Conservation (phyloP, 2,888 invertebrate species). For the Melinaea marsaeus region DNA sequence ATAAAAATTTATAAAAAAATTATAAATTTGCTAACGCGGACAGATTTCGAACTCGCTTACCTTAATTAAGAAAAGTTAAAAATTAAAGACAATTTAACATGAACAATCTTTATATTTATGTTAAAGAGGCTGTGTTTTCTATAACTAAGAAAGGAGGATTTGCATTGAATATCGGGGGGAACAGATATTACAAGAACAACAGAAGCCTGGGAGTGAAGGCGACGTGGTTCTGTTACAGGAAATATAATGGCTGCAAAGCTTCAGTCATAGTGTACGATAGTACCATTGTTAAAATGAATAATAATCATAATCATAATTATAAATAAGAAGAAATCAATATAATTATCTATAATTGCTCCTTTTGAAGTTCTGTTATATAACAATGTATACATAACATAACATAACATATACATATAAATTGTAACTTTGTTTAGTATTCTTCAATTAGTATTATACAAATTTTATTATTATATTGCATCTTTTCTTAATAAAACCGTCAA, state of each 20-base stretch:
- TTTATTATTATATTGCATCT: too few species aligned
- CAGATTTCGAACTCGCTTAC: too few species aligned
- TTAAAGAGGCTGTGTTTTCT: slow-evolving; percentile 25
- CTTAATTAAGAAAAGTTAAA: neutral
- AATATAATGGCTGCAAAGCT: slow-evolving; percentile 29
- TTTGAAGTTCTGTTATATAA: too few species aligned
- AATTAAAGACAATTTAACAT: neutral
- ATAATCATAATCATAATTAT: slow-evolving; percentile 28
- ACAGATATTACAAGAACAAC: slow-evolving; percentile 49
- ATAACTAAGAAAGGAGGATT: slow-evolving; percentile 36
- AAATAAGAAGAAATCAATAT: too few species aligned
- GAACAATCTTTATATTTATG: neutral
- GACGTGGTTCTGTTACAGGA: slow-evolving; percentile 30
- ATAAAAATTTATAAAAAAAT: too few species aligned
- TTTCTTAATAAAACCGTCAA: too few species aligned
- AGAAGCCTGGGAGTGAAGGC: slow-evolving; percentile 40
- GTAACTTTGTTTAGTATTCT: too few species aligned
- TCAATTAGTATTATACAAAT: too few species aligned
- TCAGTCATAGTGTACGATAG: slow-evolving; percentile 30
- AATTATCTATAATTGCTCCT: too few species aligned
- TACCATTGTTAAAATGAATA: slow-evolving; percentile 24
- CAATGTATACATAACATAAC: too few species aligned
- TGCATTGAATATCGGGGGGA: slow-evolving; percentile 38
- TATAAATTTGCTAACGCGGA: too few species aligned
- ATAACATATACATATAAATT: too few species aligned